Evolutionary conservation across 2,888 invertebrate genomes (phyloP), one percentile per base, ranked within the genome.

Genomic region (Monochamus alternatus): DNA sequence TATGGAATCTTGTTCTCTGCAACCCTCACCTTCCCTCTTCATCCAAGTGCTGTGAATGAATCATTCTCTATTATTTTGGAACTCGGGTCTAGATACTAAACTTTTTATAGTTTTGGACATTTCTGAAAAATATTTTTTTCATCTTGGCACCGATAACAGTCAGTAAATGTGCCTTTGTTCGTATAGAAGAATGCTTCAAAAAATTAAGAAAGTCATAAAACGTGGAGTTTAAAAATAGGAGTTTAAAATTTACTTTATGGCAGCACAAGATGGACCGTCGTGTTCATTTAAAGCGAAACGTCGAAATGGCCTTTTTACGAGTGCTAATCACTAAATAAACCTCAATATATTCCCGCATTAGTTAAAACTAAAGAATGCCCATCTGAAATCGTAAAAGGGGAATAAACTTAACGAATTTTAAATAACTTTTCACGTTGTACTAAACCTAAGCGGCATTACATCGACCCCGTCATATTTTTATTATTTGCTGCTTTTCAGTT

Each of bases 331-430:
- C 47, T 55, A 66, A 52, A 66, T 55, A 66, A 66, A 51, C 30
- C 32, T 32, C 14, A 52, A 65, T 51, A 52, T 65, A 51, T 12
- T 31, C 52, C 32, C 52, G 52, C 31, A 66, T 52, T 52, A 52
- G 51, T 66, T 38, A 52, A 52, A 66, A 52, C 66, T 66, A 52
- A 55, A 66, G 66, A 32, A 38, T 47, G 30, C 7, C 22, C 43
- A 66, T 66, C 52, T 9, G 31, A 52, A 64, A 44, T 66, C 66
- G 66, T 66, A 66, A 66, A 66, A 66, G 32, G 52, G 66, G 31
- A 66, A 66, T 66, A 66, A 66, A 66, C 66, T 66, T 52, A 66
- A 65, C 51, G 65, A 31, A 44, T 47, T 65, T 65, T 51, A 65
- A 65, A 51, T 43, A 44, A 65, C 51, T 51, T 65, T 65, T 51